phyloP scores from a whole-genome alignment of 2,113 vertebrate species.

The Montifringilla adamsi region DNA sequence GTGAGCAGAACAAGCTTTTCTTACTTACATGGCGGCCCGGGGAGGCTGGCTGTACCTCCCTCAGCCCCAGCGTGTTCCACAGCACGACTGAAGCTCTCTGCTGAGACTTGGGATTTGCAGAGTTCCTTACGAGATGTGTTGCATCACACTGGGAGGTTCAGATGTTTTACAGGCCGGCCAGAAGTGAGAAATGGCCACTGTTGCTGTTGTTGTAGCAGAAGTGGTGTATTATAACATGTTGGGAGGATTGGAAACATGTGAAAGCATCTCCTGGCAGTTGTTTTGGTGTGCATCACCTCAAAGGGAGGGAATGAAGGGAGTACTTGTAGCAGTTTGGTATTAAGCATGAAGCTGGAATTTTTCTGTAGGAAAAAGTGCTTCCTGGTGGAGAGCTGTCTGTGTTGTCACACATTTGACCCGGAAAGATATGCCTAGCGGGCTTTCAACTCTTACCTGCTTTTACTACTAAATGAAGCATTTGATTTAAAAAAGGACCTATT shows the following conservation, averaged over 20 bases:
- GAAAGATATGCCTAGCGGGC: background rate
- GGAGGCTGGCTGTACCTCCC: background rate
- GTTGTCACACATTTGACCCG: background rate
- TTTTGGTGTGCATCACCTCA: background rate
- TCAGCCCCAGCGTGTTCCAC: background rate
- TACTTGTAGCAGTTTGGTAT: background rate
- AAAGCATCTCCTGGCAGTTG: background rate
- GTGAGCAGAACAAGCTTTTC: background rate
- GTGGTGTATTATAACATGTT: background rate
- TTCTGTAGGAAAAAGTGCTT: background rate
- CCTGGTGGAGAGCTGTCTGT: background rate
- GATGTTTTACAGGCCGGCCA: background rate
- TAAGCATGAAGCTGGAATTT: background rate
- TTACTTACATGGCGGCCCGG: background rate
- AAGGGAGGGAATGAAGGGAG: background rate
- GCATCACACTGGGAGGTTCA: background rate
- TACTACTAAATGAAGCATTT: background rate
- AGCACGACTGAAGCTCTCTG: fast-evolving
- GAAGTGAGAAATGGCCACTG: background rate
- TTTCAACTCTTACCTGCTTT: background rate
- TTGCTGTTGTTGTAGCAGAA: background rate
- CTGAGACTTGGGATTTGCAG: background rate
- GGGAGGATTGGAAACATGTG: background rate
- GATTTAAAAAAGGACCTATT: background rate
- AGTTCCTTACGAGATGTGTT: background rate